Evolutionary conservation across 2,797 vertebrate genomes (phyloP).

Genomic region (Nannoperca australis): DNA sequence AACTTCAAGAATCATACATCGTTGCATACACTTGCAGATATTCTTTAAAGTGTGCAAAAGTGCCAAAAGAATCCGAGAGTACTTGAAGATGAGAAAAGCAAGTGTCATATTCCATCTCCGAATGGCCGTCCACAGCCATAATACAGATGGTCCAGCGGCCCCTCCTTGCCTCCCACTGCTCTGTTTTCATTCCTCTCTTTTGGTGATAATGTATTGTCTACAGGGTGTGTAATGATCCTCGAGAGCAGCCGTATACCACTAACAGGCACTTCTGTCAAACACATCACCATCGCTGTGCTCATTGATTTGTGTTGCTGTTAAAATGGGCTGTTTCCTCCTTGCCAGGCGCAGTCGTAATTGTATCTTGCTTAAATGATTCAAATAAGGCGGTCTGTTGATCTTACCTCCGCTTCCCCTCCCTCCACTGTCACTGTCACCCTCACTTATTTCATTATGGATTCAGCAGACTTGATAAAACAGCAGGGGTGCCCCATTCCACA

Average conservation of each 20-base stretch:
- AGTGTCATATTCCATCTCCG: slow-evolving; percentile 66
- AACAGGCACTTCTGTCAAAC: slow-evolving; percentile 96
- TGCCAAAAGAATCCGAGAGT: slow-evolving; percentile 31
- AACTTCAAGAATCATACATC: not conserved
- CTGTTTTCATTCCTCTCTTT: slow-evolving; percentile 82
- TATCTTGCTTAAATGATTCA: slow-evolving; percentile 95
- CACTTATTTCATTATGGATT: slow-evolving; percentile 96
- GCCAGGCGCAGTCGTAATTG: slow-evolving; percentile 92
- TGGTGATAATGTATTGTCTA: slow-evolving; percentile 89
- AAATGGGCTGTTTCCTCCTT: slow-evolving; percentile 90
- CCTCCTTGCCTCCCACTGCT: slow-evolving; percentile 83
- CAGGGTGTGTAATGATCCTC: slow-evolving; percentile 94
- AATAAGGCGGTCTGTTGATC: slow-evolving; percentile 87
- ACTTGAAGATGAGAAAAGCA: slow-evolving; percentile 40
- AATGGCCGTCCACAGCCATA: slow-evolving; percentile 85
- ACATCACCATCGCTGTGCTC: slow-evolving; percentile 90
- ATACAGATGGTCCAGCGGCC: slow-evolving; percentile 77
- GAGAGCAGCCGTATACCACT: slow-evolving; percentile 87
- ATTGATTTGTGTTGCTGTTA: slow-evolving; percentile 97
- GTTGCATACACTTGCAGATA: slow-evolving; percentile 18
- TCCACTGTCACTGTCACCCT: slow-evolving; percentile 78
- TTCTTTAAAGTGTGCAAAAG: slow-evolving; percentile 51
- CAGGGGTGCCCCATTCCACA: slow-evolving; percentile 93
- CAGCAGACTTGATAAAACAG: slow-evolving; percentile 99
- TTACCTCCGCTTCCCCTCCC: slow-evolving; percentile 56